Base-by-base conservation (phyloP, 2,797 vertebrate genomes). In the Avahi laniger region DNA sequence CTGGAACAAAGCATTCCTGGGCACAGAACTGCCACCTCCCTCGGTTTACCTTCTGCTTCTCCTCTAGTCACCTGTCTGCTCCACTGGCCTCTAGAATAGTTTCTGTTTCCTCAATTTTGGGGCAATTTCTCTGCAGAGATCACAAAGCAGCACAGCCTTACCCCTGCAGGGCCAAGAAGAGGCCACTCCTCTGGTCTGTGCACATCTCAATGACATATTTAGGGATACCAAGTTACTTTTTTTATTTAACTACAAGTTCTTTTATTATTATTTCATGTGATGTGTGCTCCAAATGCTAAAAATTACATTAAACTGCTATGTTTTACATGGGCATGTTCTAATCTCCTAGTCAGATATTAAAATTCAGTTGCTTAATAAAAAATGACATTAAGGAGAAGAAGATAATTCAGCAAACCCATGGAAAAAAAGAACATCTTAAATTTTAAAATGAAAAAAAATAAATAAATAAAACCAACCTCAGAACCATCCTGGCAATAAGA, bases 301-400 rank as follows among this genome's bases (percentile, higher is more conserved):
- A 84, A 24, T 70, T 18, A 95, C 54, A 63, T 13, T 83, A 52
- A 93, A 92, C 20, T 28, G 38, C 24, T 72, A 9, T 46, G 20
- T 30, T 93, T 94, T 57, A 76, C 30, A 4, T 1, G 4, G 26
- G 24, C 46, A 89, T 82, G 22, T 93, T 85, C 79, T n/a, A 82
- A 83, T 80, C n/a, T 46, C 81, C 57, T 80, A 22, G 52, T 50
- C n/a, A 26, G 69, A 43, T 50, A 75, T 94, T 75, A 94, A 95
- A 82, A 90, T 75, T 38, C 35, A 90, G 63, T 75, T 52, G 22
- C 35, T 86, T 75, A 73, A 73, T 69, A 86, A 87, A 92, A 92
- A 87, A 63, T 80, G 15, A 67, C 43, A 63, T 63, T 26, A 61
- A 65, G 63, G 46, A 89, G 38, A 81, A 38, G 43, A 88, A 41